Evolutionary conservation across 2,888 invertebrate genomes (phyloP), one percentile per base, ranked within the genome.

Genomic region (Himalopsyche anomala): DNA sequence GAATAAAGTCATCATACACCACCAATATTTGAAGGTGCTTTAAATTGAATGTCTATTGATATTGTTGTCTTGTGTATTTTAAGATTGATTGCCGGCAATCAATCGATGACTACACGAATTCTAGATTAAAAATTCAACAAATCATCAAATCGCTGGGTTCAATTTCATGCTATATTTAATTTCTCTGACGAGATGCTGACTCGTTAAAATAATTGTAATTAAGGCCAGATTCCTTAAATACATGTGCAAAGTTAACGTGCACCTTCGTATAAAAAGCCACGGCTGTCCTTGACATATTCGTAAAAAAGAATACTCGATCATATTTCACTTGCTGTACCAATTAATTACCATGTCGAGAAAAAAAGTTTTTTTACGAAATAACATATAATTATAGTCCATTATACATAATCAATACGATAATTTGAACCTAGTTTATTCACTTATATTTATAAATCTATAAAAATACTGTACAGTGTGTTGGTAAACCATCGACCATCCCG

Each of bases 281-380:
- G 74, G 36, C 38, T 74, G 74, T 36, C 74, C 74, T 74, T 38
- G 74, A 74, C 74, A 74, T 74, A 74, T 74, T 74, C 38, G 74
- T 62, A 28, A 74, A 74, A 74, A 74, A 38, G 36, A 11, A 69
- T 28, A 62, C 62, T 19, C 19, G 62, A 28, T 36, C 36, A 74
- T 36, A 74, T 74, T 74, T 74, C 36, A 51, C 74, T 28, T 74
- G 19, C 38, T 69, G 36, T 69, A 11, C 15, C 36, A 36, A 74
- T 74, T 74, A 74, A 74, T 74, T 74, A 74, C 74, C 36, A 15
- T 36, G 11, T 51, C 74, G 51, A 0, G 15, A 4, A 51, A 51
- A 74, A 74, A 74, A 74, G 15, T 9, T 74, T 74, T 74, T 74
- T 74, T 5, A 38, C 19, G 11, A 74, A 74, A 74, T 74, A 36